A percentile compares a stretch with the other conserved stretches of the same genome.
Evolutionary conservation across 2,797 vertebrate species (phyloP).

Genomic region (Nannoperca obscura): DNA sequence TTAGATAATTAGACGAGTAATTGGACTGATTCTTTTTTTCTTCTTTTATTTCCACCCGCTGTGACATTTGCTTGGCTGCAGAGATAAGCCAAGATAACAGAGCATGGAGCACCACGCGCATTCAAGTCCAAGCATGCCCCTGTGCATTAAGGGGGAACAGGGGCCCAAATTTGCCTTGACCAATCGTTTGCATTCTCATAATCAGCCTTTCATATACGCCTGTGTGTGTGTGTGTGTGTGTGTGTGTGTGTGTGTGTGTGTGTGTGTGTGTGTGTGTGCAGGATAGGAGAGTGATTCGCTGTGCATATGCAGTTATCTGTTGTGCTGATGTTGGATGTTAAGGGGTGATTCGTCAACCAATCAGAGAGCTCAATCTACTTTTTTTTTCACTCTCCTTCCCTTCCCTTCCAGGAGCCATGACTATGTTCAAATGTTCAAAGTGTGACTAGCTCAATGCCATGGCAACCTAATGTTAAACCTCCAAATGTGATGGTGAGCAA

Average conservation of each 20-base stretch:
- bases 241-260: not conserved
- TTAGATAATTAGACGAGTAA: slow-evolving; percentile 76
- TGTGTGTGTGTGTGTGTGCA: slow-evolving; percentile 10
- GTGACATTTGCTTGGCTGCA: slow-evolving; percentile 53
- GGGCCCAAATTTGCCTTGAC: slow-evolving; percentile 30
- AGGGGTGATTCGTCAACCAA: slow-evolving; percentile 56
- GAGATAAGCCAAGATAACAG: slow-evolving; percentile 18
- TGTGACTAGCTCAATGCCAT: slow-evolving; percentile 8
- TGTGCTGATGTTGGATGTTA: slow-evolving; percentile 27
- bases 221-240: slow-evolving; percentile 6
- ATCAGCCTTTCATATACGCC: not conserved
- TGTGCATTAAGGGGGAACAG: slow-evolving; percentile 26
- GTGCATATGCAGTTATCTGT: slow-evolving; percentile 14
- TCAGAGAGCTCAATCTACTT: slow-evolving; percentile 58
- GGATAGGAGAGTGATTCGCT: not conserved
- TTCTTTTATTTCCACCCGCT: slow-evolving; percentile 57
- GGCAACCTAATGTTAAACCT: not conserved
- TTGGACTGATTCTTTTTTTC: slow-evolving; percentile 65
- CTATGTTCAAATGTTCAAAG: slow-evolving; percentile 36
- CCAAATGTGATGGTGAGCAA: not conserved
- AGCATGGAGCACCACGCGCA: slow-evolving; percentile 28
- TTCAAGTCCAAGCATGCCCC: not conserved
- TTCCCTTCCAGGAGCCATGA: slow-evolving; percentile 30
- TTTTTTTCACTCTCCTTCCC: not conserved
- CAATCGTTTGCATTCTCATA: slow-evolving; percentile 23